phyloP scores from a whole-genome alignment of 2,797 vertebrate species.

The Prunella strophiata region DNA sequence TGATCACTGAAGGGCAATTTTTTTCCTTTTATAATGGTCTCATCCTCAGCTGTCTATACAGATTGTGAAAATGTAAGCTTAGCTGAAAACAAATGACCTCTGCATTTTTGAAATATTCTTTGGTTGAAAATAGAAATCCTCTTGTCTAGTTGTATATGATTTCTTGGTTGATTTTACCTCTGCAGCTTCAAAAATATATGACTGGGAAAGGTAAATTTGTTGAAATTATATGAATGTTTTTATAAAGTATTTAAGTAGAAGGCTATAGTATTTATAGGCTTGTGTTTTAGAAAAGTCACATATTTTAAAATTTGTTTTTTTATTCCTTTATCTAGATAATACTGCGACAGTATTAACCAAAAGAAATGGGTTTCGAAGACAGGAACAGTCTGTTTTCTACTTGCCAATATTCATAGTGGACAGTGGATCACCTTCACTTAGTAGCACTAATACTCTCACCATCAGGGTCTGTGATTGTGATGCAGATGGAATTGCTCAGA shows the following conservation, averaged over 20 bases:
- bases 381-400: conserved; percentile 89
- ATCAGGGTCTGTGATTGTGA: conserved; percentile 94
- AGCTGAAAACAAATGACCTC: background rate
- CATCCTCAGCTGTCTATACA: background rate
- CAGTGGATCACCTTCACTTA: conserved; percentile 90
- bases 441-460: conserved; percentile 94
- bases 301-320: background rate
- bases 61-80: background rate
- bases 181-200: background rate
- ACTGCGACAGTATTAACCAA: conserved; percentile 90
- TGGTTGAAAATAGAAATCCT: background rate
- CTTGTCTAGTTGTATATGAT: background rate
- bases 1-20: background rate
- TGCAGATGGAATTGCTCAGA: conserved; percentile 83
- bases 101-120: background rate
- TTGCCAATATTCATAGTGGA: conserved; percentile 92
- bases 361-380: conserved; percentile 87
- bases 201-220: background rate
- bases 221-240: background rate
- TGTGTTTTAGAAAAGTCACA: background rate
- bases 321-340: conserved; percentile 83
- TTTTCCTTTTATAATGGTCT: background rate
- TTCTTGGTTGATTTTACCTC: background rate
- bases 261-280: background rate
- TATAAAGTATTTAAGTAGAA: background rate